Evolutionary conservation across 1,140 invertebrate genomes (phyloP).

Genomic region (Pseudobourletiella spinata): DNA sequence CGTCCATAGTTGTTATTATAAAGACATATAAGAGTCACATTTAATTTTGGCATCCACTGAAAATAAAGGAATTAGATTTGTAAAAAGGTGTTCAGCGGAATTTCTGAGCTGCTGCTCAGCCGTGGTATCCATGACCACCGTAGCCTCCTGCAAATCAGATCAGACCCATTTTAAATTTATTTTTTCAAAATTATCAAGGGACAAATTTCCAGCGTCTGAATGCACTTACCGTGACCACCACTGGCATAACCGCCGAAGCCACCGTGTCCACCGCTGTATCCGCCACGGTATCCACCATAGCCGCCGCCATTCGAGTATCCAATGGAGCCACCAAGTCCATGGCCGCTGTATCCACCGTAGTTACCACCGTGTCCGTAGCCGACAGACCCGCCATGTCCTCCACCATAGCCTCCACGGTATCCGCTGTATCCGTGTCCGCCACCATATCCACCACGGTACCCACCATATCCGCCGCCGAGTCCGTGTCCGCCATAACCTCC

Average conservation of each 20-base stretch:
- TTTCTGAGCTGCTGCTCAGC: too few relatives aligned
- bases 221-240: not conserved
- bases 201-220: not conserved
- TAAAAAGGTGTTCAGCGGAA: too few relatives aligned
- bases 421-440: not conserved
- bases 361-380: not conserved
- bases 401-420: not conserved
- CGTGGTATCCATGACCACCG: not conserved
- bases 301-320: not conserved
- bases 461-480: not conserved
- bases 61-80: too few relatives aligned
- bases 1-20: too few relatives aligned
- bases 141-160: not conserved
- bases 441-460: not conserved
- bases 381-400: too few relatives aligned
- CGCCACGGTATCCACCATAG: not conserved
- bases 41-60: too few relatives aligned
- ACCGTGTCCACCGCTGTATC: not conserved
- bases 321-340: not conserved
- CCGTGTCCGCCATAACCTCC: not conserved
- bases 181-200: not conserved
- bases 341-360: not conserved
- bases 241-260: not conserved
- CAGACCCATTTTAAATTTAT: not conserved
- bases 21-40: too few relatives aligned